A percentile compares a stretch with the other conserved stretches of the same genome.
Evolutionary conservation across 2,888 invertebrate genomes (phyloP).

Genomic region (Geotrupes spiniger): DNA sequence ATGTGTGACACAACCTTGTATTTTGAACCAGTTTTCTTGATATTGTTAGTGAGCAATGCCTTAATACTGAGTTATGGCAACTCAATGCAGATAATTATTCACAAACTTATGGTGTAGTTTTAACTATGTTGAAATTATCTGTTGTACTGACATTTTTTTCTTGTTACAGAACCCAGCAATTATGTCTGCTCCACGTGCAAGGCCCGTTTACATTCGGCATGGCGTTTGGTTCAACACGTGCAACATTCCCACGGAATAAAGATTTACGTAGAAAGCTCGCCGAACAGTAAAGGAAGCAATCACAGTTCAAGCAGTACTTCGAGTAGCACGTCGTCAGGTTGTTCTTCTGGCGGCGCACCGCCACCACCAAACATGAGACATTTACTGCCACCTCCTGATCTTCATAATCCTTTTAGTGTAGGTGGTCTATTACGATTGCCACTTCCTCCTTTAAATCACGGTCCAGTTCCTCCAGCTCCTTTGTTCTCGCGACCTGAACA

Average conservation of each 20-base stretch:
- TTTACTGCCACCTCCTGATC: constrained; percentile 67
- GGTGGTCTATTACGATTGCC: constrained; percentile 73
- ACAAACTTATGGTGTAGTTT: too few relatives aligned
- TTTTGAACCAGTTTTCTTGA: too few relatives aligned
- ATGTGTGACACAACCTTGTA: too few relatives aligned
- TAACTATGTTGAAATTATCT: too few relatives aligned
- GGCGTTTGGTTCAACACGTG: constrained; percentile 92
- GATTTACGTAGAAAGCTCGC: constrained; percentile 76
- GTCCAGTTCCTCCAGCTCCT: constrained; percentile 69
- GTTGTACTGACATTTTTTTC: too few relatives aligned
- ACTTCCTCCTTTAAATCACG: constrained; percentile 66
- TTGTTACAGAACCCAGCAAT: constrained; percentile 86
- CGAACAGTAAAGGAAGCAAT: constrained; percentile 38
- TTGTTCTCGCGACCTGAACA: constrained; percentile 77
- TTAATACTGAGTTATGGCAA: too few relatives aligned
- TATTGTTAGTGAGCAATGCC: too few relatives aligned
- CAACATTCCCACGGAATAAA: constrained; percentile 92
- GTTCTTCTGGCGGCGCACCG: constrained; percentile 53
- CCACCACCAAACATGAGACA: constrained; percentile 62
- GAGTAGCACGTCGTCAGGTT: constrained; percentile 51
- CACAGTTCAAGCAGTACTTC: constrained; percentile 29
- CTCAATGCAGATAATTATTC: too few relatives aligned
- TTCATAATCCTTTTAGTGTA: constrained; percentile 74
- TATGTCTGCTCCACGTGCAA: constrained; percentile 94
- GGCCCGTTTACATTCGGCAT: constrained; percentile 87